Base-by-base conservation (phyloP, 2,888 invertebrate genomes). In the Drosophila fungiperda region DNA sequence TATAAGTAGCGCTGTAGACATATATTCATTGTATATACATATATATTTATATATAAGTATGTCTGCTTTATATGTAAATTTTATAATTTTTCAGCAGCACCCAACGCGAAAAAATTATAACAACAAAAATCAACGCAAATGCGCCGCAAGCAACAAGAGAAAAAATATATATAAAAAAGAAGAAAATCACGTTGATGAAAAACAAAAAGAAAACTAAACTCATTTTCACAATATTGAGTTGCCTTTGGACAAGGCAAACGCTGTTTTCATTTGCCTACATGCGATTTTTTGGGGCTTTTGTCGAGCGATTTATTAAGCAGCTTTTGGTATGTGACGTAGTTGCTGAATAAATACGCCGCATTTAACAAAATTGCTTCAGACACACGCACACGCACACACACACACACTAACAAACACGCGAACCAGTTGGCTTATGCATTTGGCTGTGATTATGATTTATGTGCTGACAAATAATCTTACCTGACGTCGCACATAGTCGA, bases 401-500 rank as follows among this genome's bases (percentile, higher is more conserved):
- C 52, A 33, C 54, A n/a, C 20, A 50, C 26, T n/a, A 35, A 49
- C 48, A 17, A 35, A 40, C 9, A 35, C 38, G 60, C 40, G 40
- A 12, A 57, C 29, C 45, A 45, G 45, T 64, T 66, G 67, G 69
- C 75, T 78, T 75, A 76, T 72, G 72, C 80, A 80, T 64, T 85
- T 67, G 61, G 72, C 68, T 72, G 67, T 82, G 68, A 84, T 77
- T 78, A 67, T 82, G 62, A 76, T 82, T 70, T 62, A 68, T 68
- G 76, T 57, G 52, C 42, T 62, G 72, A 72, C 55, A 78, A 78
- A 60, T 67, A 60, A 64, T 77, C 90, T 93, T 93, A 97, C 97
- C 95, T 98, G 98, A 94, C 98, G 95, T 84, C 98, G 95, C 82
- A 98, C 98, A 93, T 98, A 98, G 94, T 98, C 98, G 92, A 98